A percentile compares a stretch with the other conserved stretches of the same genome.
phyloP scores from a whole-genome alignment of 2,888 invertebrate species.

The Ornithoptera alexandrae region DNA sequence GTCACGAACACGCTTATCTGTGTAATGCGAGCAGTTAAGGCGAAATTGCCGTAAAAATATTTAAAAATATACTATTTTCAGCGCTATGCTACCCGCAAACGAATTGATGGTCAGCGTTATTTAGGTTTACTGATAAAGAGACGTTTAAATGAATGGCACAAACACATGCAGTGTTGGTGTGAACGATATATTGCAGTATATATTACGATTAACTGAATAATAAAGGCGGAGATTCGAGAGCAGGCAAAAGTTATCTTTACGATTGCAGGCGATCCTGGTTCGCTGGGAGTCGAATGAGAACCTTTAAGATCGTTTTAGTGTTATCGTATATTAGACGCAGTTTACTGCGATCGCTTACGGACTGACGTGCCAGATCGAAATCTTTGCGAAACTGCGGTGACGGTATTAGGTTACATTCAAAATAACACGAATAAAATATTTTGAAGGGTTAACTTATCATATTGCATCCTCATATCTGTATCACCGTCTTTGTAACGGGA shows the following conservation, averaged over 20 bases:
- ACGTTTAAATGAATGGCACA: conserved; percentile 9
- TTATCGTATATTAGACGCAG: conserved; percentile 3
- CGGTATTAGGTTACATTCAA: conserved; percentile 13
- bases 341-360: conserved; percentile 5
- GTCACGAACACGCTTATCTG: conserved; percentile 19
- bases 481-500: neutral
- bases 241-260: conserved; percentile 4
- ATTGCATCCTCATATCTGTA: neutral
- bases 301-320: conserved; percentile 5
- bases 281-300: conserved; percentile 2
- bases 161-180: conserved; percentile 6
- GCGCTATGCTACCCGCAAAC: neutral
- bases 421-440: neutral
- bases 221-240: conserved; percentile 12
- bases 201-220: conserved; percentile 15
- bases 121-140: conserved; percentile 12
- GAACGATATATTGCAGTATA: neutral
- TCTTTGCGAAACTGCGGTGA: conserved; percentile 2
- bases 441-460: neutral
- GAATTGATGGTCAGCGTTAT: conserved; percentile 15
- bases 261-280: neutral
- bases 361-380: neutral
- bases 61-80: conserved; percentile 3
- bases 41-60: conserved; percentile 1
- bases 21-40: conserved; percentile 11